Evolutionary conservation across 2,888 invertebrate species (phyloP).

Genomic region (Hoplodrina blanda): DNA sequence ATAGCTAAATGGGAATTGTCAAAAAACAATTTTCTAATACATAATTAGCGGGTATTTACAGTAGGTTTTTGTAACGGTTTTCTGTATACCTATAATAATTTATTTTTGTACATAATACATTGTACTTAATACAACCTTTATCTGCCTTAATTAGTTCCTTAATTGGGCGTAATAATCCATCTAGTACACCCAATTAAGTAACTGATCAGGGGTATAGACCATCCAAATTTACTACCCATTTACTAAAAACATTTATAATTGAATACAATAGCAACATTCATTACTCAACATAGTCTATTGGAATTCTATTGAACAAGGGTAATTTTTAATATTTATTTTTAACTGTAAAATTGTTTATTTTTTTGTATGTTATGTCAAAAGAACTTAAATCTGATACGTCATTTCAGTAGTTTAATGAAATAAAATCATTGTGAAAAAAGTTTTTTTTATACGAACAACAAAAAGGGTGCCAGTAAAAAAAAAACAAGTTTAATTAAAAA

Average conservation of each 20-base stretch:
- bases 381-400: too few species aligned
- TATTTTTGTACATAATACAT: not conserved
- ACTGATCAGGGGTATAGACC: not conserved
- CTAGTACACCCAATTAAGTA: not conserved
- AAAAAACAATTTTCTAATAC: conserved; percentile 1
- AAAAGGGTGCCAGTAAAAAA: too few species aligned
- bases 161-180: not conserved
- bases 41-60: conserved; percentile 2
- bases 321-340: too few species aligned
- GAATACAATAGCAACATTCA: too few species aligned
- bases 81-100: not conserved
- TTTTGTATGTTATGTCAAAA: too few species aligned
- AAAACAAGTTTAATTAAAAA: too few species aligned
- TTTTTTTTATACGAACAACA: too few species aligned
- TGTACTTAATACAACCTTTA: not conserved
- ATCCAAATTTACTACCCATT: not conserved
- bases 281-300: too few species aligned
- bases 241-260: not conserved
- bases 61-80: not conserved
- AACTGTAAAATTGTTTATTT: too few species aligned
- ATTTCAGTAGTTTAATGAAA: too few species aligned
- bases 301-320: too few species aligned
- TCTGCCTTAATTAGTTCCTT: not conserved
- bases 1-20: conserved; percentile 26
- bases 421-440: too few species aligned